These are phyloP conservation scores for Crossaster papposus DNA, from an alignment of 53 echinoderm and acorn worm species.

Conservation along the genomic window DNA sequence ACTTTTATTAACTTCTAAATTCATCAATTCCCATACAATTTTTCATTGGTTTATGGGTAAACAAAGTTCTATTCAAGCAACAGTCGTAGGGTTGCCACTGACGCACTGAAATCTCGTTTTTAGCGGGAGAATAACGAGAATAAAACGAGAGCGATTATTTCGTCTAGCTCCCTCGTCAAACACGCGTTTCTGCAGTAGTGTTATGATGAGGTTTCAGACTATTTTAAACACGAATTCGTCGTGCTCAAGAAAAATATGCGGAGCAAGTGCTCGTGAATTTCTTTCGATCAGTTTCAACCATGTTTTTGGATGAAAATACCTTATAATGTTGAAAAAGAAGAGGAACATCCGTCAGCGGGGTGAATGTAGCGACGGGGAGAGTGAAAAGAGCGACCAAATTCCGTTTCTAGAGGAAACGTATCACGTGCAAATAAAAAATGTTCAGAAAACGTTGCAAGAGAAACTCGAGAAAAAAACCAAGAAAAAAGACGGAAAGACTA, in stretches of 20 bases:
- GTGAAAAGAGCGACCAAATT: slow-evolving; percentile 67
- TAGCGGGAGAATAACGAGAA: neutral
- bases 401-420: slow-evolving; percentile 92
- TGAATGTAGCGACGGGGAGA: slow-evolving; percentile 76
- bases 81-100: neutral
- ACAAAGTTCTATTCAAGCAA: neutral
- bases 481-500: slow-evolving; percentile 67
- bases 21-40: no score
- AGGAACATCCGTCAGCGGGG: slow-evolving; percentile 83
- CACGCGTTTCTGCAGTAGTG: neutral
- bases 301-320: neutral
- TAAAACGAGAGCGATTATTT: neutral
- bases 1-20: no score
- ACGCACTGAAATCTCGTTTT: neutral
- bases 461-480: slow-evolving; percentile 63
- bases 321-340: slow-evolving; percentile 81
- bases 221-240: no score
- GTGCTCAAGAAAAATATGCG: neutral
- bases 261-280: neutral
- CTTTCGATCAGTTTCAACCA: neutral
- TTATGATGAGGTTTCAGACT: neutral
- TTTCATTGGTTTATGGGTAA: no score
- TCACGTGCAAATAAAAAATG: slow-evolving; percentile 76
- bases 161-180: neutral
- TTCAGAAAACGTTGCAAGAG: slow-evolving; percentile 56